Evolutionary conservation across 2,888 invertebrate genomes (phyloP).

Genomic region (Pachliopta kotzebuea): DNA sequence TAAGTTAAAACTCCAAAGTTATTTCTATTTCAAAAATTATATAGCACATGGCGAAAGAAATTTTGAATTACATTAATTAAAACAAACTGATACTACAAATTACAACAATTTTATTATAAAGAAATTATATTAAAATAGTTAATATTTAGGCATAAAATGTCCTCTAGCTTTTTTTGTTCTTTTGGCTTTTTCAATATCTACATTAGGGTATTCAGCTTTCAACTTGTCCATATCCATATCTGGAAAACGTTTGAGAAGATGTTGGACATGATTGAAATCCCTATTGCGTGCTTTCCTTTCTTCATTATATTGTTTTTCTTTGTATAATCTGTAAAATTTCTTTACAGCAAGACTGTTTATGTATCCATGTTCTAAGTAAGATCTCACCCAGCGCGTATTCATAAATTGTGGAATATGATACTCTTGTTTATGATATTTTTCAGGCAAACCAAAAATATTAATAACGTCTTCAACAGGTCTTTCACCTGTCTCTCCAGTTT

Average conservation of each 20-base stretch:
- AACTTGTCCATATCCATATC: slow-evolving; percentile 86
- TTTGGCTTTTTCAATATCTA: slow-evolving; percentile 85
- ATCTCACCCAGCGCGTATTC: slow-evolving; percentile 83
- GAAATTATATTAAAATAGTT: slow-evolving; percentile 26
- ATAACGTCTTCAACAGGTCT: slow-evolving; percentile 82
- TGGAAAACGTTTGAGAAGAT: slow-evolving; percentile 87
- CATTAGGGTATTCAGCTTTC: slow-evolving; percentile 86
- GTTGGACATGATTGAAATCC: slow-evolving; percentile 84
- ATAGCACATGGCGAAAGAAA: too few relatives aligned
- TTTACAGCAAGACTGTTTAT: slow-evolving; percentile 81
- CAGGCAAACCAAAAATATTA: slow-evolving; percentile 82
- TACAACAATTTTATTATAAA: slow-evolving; percentile 7
- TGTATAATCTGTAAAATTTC: slow-evolving; percentile 78
- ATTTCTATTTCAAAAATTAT: too few relatives aligned
- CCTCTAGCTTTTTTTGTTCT: slow-evolving; percentile 80
- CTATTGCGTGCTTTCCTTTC: slow-evolving; percentile 82
- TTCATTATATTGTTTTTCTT: slow-evolving; percentile 82
- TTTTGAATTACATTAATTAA: background rate
- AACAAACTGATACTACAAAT: background rate
- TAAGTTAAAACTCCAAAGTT: too few relatives aligned
- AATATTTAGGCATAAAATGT: slow-evolving; percentile 79
- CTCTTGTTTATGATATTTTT: slow-evolving; percentile 80
- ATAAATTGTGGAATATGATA: slow-evolving; percentile 83
- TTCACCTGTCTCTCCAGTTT: slow-evolving; percentile 93
- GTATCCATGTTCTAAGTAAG: slow-evolving; percentile 75